phyloP scores from a whole-genome alignment of 64 coral and sea anemone species.

The Astreopora myriophthalma region DNA sequence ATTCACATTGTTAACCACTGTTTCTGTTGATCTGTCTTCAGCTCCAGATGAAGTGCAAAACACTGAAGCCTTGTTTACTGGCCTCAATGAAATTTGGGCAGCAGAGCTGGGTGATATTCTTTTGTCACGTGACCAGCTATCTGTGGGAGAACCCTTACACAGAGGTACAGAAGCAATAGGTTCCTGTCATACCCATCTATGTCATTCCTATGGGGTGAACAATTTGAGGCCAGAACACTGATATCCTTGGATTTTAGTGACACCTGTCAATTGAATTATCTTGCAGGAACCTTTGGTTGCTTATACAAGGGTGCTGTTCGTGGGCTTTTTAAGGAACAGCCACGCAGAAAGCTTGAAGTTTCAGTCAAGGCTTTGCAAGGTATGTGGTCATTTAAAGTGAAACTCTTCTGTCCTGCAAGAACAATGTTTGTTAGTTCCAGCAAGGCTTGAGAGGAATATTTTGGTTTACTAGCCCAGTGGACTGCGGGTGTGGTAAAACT shows the following conservation, averaged over 20 bases:
- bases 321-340: background rate
- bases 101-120: slow-evolving; percentile 20
- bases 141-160: background rate
- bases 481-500: no score
- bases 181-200: background rate
- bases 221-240: background rate
- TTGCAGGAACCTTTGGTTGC: slow-evolving; percentile 37
- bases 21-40: background rate
- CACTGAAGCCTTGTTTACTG: background rate
- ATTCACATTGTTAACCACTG: background rate
- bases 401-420: no score
- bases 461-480: no score
- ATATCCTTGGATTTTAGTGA: background rate
- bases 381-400: background rate
- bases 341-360: slow-evolving; percentile 16
- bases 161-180: background rate
- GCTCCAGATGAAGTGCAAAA: slow-evolving; percentile 37
- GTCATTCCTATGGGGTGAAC: background rate
- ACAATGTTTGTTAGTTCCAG: no score
- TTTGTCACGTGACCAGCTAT: slow-evolving; percentile 16
- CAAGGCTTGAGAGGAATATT: no score
- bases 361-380: slow-evolving; percentile 17
- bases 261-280: background rate
- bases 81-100: slow-evolving; percentile 29
- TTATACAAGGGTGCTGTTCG: slow-evolving; percentile 36